Evolutionary conservation across 2,797 vertebrate genomes (phyloP).

Genomic region (Sphaeramia orbicularis): DNA sequence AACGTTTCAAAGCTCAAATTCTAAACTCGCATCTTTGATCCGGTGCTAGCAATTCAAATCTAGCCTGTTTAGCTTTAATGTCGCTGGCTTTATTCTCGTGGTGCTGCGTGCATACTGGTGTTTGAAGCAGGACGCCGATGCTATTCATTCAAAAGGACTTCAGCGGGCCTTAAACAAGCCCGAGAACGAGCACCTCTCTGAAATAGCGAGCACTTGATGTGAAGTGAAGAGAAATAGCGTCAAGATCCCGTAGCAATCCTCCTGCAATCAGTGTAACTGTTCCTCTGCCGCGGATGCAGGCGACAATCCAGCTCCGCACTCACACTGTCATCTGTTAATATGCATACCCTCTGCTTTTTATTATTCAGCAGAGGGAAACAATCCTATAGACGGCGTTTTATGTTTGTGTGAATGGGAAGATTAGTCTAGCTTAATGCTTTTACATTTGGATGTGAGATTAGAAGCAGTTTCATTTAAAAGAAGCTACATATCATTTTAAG

Average conservation of each 20-base stretch:
- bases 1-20: conserved; percentile 18
- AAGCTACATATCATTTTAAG: conserved; percentile 16
- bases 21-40: conserved; percentile 46
- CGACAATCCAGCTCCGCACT: conserved; percentile 7
- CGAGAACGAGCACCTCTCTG: conserved; percentile 9
- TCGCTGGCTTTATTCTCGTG: conserved; percentile 25
- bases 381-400: too few species aligned
- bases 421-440: too few species aligned
- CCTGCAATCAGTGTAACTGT: conserved; percentile 35
- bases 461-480: too few species aligned
- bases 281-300: neutral
- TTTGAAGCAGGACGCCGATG: conserved; percentile 40
- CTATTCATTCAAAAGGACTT: conserved; percentile 18
- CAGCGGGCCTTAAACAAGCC: conserved; percentile 27
- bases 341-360: neutral
- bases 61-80: conserved; percentile 44
- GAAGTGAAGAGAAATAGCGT: conserved; percentile 25
- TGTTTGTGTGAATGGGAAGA: too few species aligned
- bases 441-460: too few species aligned
- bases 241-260: conserved; percentile 34
- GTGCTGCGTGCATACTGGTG: neutral
- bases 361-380: too few species aligned
- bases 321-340: neutral
- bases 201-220: neutral
- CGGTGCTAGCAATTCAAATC: conserved; percentile 9